These are phyloP conservation scores for Tadarida brasiliensis DNA, from an alignment of 2,797 vertebrate species.

Conservation along the genomic window DNA sequence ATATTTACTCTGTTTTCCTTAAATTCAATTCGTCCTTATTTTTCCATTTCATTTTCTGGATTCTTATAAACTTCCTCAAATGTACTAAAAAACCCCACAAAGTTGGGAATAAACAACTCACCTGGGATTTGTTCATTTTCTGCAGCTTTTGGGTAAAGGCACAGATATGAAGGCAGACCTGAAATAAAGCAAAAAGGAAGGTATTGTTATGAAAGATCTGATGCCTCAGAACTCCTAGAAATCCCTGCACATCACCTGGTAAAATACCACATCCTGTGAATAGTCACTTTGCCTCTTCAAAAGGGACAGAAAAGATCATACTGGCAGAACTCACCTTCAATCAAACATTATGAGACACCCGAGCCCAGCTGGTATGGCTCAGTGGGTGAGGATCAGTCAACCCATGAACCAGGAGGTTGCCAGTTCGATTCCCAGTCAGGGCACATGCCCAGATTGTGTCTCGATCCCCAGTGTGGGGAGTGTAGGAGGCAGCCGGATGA, in stretches of 20 bases:
- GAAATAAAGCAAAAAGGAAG: conserved; percentile 57
- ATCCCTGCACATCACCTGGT: neutral
- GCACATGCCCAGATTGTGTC: too few relatives aligned
- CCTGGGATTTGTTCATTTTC: conserved; percentile 79
- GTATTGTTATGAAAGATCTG: conserved; percentile 48
- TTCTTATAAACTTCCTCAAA: conserved; percentile 37
- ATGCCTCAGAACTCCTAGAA: neutral
- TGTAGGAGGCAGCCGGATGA: too few relatives aligned
- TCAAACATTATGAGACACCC: neutral
- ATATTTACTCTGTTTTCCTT: conserved; percentile 46
- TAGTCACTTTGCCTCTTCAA: neutral
- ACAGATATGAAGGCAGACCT: conserved; percentile 66
- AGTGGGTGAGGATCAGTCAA: too few relatives aligned
- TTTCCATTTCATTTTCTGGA: conserved; percentile 20
- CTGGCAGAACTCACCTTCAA: neutral
- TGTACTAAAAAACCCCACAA: conserved; percentile 14
- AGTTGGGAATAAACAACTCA: conserved; percentile 63
- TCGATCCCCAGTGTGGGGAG: too few relatives aligned
- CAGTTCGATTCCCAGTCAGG: too few relatives aligned
- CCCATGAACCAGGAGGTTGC: too few relatives aligned
- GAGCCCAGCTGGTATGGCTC: neutral
- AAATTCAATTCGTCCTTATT: neutral
- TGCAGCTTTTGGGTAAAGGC: conserved; percentile 52
- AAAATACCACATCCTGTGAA: neutral
- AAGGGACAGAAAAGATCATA: conserved; percentile 2